These are phyloP conservation scores for Ataeniobius toweri DNA, from an alignment of 2,797 vertebrate species.

Conservation along the genomic window DNA sequence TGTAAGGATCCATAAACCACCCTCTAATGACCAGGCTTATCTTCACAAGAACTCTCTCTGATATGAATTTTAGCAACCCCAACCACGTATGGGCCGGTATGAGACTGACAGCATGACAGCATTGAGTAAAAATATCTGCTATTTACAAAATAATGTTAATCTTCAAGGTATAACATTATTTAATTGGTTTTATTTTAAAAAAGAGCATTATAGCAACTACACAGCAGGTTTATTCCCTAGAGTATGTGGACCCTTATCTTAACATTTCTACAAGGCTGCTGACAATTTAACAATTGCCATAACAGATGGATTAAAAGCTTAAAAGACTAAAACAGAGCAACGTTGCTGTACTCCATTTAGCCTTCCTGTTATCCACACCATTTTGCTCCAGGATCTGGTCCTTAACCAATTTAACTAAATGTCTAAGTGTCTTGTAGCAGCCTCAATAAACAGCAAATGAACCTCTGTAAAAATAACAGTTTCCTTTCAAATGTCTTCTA, in stretches of 20 bases:
- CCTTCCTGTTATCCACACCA: background rate
- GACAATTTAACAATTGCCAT: background rate
- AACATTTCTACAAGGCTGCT: background rate
- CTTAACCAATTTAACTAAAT: background rate
- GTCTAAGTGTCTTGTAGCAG: background rate
- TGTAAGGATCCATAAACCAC: background rate
- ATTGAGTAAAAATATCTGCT: background rate
- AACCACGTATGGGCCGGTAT: background rate
- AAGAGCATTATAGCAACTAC: background rate
- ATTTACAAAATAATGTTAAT: background rate
- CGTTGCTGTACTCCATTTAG: too few species aligned
- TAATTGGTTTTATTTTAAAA: background rate
- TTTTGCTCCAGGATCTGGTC: background rate
- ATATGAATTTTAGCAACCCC: background rate
- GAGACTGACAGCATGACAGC: too few species aligned
- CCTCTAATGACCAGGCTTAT: background rate
- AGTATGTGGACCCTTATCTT: background rate
- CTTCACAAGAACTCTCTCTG: background rate
- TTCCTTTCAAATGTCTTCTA: too few species aligned
- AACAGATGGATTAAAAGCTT: background rate
- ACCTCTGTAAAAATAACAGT: too few species aligned
- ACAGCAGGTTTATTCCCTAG: background rate
- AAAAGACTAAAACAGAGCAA: background rate
- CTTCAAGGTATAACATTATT: background rate
- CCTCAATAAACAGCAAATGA: too few species aligned